Base-by-base conservation (phyloP, 2,888 invertebrate genomes). In the Argynnis bischoffii region DNA sequence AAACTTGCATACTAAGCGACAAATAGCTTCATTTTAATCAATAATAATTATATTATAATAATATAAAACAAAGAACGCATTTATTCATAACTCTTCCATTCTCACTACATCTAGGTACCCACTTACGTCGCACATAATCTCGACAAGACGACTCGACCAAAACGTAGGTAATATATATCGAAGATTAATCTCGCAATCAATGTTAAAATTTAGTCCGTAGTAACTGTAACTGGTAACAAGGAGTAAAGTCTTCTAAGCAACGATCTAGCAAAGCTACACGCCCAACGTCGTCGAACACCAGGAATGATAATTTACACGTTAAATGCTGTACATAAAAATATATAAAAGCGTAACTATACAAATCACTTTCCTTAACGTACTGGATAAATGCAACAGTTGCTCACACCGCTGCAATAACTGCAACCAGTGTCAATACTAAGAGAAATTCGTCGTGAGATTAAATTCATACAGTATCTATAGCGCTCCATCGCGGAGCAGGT, bases 141-240 rank as follows among this genome's bases (percentile, higher is more conserved):
- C 69, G 56, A 64, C 65, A 63, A 65, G 57, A 69, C 66, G 55
- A 63, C 55, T 67, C 63, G 47, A 64, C 55, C 72, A 47, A 69
- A 64, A 47, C 56, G 47, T 59, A 47, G 21, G 57, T 51, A 67
- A n/a, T 66, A 69, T 64, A 46, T 55, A 63, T 41, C 51, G 51
- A 64, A 55, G 65, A 64, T 60, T 55, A 60, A 63, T 54, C 56
- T 48, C 50, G 41, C 55, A 55, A 54, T 63, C 48, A 67, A 70
- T 51, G 71, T 67, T 69, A 70, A 75, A 68, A 67, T 71, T 72
- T 75, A 73, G 69, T 72, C 80, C 76, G 81, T 84, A 90, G 89
- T 91, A 90, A 91, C 89, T 89, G 89, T 81, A 83, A 88, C 81
- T 91, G 91, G 91, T 91, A 91, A 91, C 91, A 87, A 89, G 78